Base-by-base conservation (phyloP, 2,113 vertebrate genomes). In the Talpa occidentalis region DNA sequence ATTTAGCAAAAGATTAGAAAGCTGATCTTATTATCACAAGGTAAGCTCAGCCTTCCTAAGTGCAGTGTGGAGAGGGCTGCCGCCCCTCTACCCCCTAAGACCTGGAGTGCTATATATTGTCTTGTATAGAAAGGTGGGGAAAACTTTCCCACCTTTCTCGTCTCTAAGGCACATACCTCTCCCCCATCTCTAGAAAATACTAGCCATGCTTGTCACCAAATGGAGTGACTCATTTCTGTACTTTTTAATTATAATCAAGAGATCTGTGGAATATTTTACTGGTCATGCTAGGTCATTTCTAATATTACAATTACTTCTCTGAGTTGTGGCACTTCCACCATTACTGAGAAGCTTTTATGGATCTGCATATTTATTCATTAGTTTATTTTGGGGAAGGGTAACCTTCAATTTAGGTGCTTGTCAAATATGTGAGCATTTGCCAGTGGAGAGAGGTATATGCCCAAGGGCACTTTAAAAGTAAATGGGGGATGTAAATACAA, bases 1-100 rank as follows among this genome's bases (percentile, higher is more conserved):
- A 98, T 98, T 98, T 98, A 98, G 98, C 98, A 98, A 98, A 98
- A 98, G 98, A 98, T 98, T 98, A 98, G 98, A 98, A 98, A 98
- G 98, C 98, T 98, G 98, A 98, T 98, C 98, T 98, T 98, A 98
- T 98, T 98, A 97, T 98, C 98, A 98, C 98, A 98, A 98, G 98
- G 98, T 98, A 98, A 98, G 98, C 98, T 98, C 98, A 98, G 98
- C 98, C 98, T 98, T 98, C 98, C 91, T 98, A 98, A 98, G 98
- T 96, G 98, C 97, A 98, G 98, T 97, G 95, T 97, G 97, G 96
- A 97, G 94, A 97, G 98, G 97, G 97, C 96, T 93, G 70, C 97
- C 85, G 93, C 93, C 98, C 94, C 95, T 97, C 92, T 91, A 42
- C 19, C 60, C 95, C 95, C 96, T 91, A 90, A 96, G 97, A 93